These are phyloP conservation scores for Polydrusus cervinus DNA, from an alignment of 2,888 invertebrate genomes.

Conservation along the genomic window DNA sequence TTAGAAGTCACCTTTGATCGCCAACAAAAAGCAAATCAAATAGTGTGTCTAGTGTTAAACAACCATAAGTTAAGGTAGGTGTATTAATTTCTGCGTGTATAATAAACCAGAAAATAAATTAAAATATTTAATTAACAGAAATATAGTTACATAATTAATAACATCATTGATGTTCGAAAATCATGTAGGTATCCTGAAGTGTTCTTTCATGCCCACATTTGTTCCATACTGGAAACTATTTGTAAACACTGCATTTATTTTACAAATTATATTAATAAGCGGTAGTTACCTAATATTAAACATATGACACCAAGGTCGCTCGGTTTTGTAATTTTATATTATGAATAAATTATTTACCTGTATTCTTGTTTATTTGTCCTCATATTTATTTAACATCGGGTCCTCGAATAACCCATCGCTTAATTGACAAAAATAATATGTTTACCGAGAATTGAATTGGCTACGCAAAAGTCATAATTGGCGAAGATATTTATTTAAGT, in stretches of 20 bases:
- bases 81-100: not conserved
- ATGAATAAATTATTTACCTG: not conserved
- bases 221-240: constrained; percentile 9
- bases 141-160: constrained; percentile 23
- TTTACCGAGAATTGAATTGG: not conserved
- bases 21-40: too few relatives aligned
- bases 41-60: too few relatives aligned
- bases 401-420: not conserved
- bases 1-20: too few relatives aligned
- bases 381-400: not conserved
- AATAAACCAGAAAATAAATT: not conserved
- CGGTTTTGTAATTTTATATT: constrained; percentile 2
- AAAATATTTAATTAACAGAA: constrained; percentile 13
- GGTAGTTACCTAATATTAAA: not conserved
- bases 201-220: constrained; percentile 15
- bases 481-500: too few relatives aligned
- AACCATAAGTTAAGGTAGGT: not conserved
- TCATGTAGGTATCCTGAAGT: constrained; percentile 11
- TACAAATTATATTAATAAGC: not conserved
- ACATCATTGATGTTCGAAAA: constrained; percentile 15
- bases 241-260: constrained; percentile 21
- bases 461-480: too few relatives aligned
- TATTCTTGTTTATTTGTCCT: constrained; percentile 7
- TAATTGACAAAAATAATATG: not conserved
- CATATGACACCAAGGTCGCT: constrained; percentile 3